Evolutionary conservation across 64 coral and sea anemone species (phyloP).

Genomic region (Porites australiensis): DNA sequence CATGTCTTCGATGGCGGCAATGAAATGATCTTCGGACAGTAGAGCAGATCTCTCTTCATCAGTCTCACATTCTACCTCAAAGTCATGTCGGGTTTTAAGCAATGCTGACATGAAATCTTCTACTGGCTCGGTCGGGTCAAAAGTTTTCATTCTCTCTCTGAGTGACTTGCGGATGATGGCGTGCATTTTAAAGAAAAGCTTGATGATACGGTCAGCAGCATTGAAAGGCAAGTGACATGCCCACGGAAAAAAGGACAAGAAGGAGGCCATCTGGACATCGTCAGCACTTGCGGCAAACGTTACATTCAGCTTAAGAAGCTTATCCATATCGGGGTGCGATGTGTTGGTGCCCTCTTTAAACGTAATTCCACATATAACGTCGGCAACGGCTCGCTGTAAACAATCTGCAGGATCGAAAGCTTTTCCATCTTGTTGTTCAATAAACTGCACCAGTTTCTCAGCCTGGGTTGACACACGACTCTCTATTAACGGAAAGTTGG

Average conservation of each 20-base stretch:
- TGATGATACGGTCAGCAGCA: background rate
- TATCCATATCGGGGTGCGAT: slow-evolving; percentile 14
- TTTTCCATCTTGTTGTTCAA: slow-evolving; percentile 25
- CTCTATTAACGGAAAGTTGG: slow-evolving; percentile 38
- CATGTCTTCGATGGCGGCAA: slow-evolving; percentile 44
- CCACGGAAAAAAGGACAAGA: slow-evolving; percentile 36
- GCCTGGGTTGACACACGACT: slow-evolving; percentile 11
- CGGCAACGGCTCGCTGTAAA: slow-evolving; percentile 22
- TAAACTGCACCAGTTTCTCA: slow-evolving; percentile 43
- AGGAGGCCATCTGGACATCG: background rate
- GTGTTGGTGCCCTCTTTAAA: slow-evolving; percentile 11
- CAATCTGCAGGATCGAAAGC: slow-evolving; percentile 43
- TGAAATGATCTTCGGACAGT: slow-evolving; percentile 28
- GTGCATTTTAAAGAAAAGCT: slow-evolving; percentile 19
- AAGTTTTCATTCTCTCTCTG: slow-evolving; percentile 5
- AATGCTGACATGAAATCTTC: slow-evolving; percentile 34
- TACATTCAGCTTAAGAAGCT: background rate
- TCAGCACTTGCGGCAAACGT: background rate
- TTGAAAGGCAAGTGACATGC: slow-evolving; percentile 35
- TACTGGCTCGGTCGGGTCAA: slow-evolving; percentile 21
- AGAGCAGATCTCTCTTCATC: background rate
- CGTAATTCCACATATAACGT: slow-evolving; percentile 48
- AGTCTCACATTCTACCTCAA: background rate
- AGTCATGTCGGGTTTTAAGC: slow-evolving; percentile 20
- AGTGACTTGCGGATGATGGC: background rate